Evolutionary conservation across 2,113 vertebrate genomes (phyloP).

Genomic region (Pagrus major): DNA sequence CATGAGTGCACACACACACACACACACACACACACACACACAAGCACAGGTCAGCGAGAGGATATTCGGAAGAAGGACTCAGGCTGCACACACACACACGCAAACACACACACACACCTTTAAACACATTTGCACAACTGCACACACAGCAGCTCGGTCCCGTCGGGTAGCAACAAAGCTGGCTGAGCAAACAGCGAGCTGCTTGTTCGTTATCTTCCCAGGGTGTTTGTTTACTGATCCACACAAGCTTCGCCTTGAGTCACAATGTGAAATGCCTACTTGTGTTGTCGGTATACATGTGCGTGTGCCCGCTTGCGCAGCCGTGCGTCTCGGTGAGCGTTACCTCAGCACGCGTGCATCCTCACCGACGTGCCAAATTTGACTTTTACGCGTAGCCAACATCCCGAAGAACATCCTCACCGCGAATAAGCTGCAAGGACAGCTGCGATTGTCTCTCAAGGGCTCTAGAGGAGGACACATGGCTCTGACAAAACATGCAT

Average conservation of each 20-base stretch:
- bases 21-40: conserved; percentile 38
- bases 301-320: neutral
- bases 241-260: conserved; percentile 65
- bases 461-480: conserved; percentile 8
- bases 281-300: neutral
- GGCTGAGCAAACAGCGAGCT: conserved; percentile 71
- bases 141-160: conserved; percentile 61
- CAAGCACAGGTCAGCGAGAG: conserved; percentile 52
- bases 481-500: conserved; percentile 22
- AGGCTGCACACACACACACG: neutral
- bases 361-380: conserved; percentile 1
- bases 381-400: neutral
- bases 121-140: conserved; percentile 62
- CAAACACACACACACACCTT: conserved; percentile 23
- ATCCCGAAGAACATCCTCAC: neutral
- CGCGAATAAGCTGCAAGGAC: conserved; percentile 11
- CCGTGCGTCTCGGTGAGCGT: conserved; percentile 13
- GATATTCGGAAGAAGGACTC: conserved; percentile 36
- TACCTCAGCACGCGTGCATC: neutral
- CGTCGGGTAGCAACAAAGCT: conserved; percentile 68
- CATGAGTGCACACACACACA: conserved; percentile 25
- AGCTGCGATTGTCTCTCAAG: conserved; percentile 22
- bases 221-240: conserved; percentile 73
- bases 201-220: conserved; percentile 72
- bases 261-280: conserved; percentile 41